Percentiles rank a stretch among this genome's conserved stretches.
Evolutionary conservation across 2,113 vertebrate genomes (phyloP).

Genomic region (Nibea albiflora): DNA sequence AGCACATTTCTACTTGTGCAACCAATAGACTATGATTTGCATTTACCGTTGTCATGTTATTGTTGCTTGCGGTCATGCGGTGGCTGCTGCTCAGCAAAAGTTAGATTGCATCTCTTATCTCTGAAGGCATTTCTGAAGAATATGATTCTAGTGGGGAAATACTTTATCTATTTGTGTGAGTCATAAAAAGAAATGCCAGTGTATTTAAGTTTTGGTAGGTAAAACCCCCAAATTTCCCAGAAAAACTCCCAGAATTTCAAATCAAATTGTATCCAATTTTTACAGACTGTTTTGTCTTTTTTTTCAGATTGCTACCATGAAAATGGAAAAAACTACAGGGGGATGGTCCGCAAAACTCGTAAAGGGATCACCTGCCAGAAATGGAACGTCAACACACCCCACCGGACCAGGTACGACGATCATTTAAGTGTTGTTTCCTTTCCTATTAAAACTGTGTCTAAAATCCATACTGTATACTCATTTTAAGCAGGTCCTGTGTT

Average conservation of each 20-base stretch:
- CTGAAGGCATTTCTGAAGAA: not conserved
- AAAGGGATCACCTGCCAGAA: slow-evolving; percentile 94
- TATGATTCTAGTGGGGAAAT: not conserved
- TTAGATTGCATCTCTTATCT: not conserved
- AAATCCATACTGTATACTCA: not conserved
- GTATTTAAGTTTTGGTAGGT: not conserved
- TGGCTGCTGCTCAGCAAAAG: not conserved
- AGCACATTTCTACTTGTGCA: not conserved
- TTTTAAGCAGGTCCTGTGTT: not conserved
- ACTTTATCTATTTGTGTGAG: not conserved
- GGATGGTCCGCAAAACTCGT: slow-evolving; percentile 90
- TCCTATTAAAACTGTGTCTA: not conserved
- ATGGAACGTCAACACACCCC: slow-evolving; percentile 89
- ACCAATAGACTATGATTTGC: not conserved
- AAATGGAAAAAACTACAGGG: slow-evolving; percentile 89
- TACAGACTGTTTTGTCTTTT: not conserved
- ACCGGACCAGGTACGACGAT: slow-evolving; percentile 87
- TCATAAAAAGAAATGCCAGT: not conserved
- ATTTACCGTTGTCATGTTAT: not conserved
- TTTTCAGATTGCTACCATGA: slow-evolving; percentile 90
- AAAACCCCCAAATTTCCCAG: not conserved
- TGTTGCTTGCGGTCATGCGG: not conserved
- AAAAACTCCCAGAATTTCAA: not conserved
- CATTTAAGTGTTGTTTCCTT: not conserved
- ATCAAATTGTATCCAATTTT: not conserved